Percentiles rank a stretch among this genome's conserved stretches.
Conservation (phyloP, 1,140 invertebrate species). For the Sinella curviseta region DNA sequence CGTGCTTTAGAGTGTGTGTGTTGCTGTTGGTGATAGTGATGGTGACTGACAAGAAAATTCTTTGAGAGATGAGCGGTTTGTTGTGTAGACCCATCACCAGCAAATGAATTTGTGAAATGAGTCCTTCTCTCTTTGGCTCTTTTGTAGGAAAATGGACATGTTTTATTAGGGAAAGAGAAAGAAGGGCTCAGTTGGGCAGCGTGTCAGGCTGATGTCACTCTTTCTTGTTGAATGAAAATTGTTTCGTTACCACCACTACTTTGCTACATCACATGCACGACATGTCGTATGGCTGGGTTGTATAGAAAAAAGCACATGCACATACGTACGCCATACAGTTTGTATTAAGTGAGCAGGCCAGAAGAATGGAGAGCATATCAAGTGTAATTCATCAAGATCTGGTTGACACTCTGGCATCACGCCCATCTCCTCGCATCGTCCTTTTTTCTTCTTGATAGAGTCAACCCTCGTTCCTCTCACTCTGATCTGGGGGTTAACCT, state of each 20-base stretch:
- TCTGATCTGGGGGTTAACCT: background rate
- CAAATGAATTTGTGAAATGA: slow-evolving; percentile 9
- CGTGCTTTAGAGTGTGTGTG: too few species aligned
- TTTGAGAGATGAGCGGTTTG: background rate
- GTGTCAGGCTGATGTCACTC: slow-evolving; percentile 6
- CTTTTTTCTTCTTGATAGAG: background rate
- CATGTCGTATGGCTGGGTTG: too few species aligned
- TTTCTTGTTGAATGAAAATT: background rate
- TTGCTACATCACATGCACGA: too few species aligned
- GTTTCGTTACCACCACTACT: background rate
- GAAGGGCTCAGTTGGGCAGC: slow-evolving; percentile 13
- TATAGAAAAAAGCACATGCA: background rate
- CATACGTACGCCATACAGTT: background rate
- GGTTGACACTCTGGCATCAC: slow-evolving; percentile 23
- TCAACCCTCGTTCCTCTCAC: background rate
- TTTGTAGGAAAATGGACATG: background rate
- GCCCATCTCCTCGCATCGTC: slow-evolving; percentile 1
- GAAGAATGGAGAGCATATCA: slow-evolving; percentile 2
- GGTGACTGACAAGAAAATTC: background rate
- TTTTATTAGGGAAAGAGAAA: background rate
- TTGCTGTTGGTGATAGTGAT: too few species aligned
- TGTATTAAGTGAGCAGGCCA: background rate
- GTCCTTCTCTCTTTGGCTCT: background rate
- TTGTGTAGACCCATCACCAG: background rate
- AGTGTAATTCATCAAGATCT: slow-evolving; percentile 26